Conservation (phyloP, 2,797 vertebrate genomes). For the Gila robusta region DNA sequence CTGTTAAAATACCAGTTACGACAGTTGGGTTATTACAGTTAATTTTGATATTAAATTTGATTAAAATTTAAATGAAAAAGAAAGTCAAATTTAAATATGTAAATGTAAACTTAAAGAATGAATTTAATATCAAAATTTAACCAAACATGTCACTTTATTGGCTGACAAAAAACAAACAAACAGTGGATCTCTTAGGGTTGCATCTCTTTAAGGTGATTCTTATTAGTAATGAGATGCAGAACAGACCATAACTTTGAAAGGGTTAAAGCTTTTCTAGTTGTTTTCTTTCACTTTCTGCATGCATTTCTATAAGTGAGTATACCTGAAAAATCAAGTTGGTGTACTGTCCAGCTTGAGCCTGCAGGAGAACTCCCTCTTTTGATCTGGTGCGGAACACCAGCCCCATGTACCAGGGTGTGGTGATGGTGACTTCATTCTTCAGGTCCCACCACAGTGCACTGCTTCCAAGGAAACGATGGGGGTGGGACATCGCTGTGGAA, state of each 20-base stretch:
- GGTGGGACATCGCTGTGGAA: constrained; percentile 89
- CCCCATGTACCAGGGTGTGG: constrained; percentile 94
- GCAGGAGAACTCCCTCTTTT: constrained; percentile 87
- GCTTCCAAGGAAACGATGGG: constrained; percentile 92
- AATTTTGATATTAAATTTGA: neutral
- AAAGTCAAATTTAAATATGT: neutral
- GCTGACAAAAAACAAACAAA: no score
- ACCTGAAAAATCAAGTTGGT: constrained; percentile 94
- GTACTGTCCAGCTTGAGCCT: constrained; percentile 92
- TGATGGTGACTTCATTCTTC: constrained; percentile 91
- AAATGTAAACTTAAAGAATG: neutral
- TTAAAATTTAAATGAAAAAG: neutral
- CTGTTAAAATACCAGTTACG: neutral
- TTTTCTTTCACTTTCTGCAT: neutral
- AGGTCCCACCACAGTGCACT: constrained; percentile 95
- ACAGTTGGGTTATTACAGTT: neutral
- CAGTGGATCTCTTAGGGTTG: neutral
- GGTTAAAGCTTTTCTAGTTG: neutral
- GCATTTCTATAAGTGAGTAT: neutral
- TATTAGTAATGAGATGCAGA: neutral
- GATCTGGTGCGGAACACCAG: constrained; percentile 92
- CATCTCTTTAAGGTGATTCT: neutral
- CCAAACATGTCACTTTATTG: neutral
- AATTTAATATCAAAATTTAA: neutral
- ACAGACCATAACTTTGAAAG: neutral